phyloP scores from a whole-genome alignment of 2,113 vertebrate species.

The Labeo catla region DNA sequence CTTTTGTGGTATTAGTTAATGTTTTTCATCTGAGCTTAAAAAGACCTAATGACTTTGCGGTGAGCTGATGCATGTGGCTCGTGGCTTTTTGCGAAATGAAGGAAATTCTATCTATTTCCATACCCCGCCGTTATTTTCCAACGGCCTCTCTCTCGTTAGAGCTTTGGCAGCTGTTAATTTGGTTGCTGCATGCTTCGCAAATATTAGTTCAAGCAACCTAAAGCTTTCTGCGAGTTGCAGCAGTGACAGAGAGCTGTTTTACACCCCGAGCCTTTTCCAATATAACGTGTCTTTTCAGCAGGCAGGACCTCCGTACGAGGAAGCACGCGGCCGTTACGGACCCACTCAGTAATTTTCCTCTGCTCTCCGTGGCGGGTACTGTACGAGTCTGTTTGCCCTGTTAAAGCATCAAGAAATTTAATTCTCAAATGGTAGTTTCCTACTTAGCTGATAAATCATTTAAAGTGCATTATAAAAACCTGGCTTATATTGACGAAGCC shows the following conservation, averaged over 20 bases:
- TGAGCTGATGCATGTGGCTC: conserved; percentile 86
- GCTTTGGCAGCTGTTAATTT: conserved; percentile 72
- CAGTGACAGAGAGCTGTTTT: conserved; percentile 70
- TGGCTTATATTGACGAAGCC: conserved; percentile 9
- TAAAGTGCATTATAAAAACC: background rate
- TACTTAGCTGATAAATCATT: conserved; percentile 32
- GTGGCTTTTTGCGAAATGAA: conserved; percentile 88
- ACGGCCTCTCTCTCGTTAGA: conserved; percentile 71
- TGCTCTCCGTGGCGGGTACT: conserved; percentile 2
- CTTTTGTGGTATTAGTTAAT: conserved; percentile 92
- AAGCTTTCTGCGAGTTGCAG: conserved; percentile 69
- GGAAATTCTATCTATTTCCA: conserved; percentile 86
- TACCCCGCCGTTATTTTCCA: conserved; percentile 76
- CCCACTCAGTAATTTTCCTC: conserved; percentile 75
- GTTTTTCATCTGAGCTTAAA: conserved; percentile 94
- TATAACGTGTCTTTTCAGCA: conserved; percentile 66
- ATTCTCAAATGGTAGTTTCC: conserved; percentile 20
- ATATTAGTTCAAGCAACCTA: conserved; percentile 78
- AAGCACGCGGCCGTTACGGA: conserved; percentile 61
- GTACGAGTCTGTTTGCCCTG: conserved; percentile 9
- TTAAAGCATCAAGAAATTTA: conserved; percentile 16
- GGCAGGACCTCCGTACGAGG: conserved; percentile 62
- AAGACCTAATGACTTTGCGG: conserved; percentile 91
- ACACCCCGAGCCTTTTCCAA: conserved; percentile 55
- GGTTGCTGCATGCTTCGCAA: conserved; percentile 72